These are phyloP conservation scores for Pogonocichla stellata DNA, from an alignment of 2,113 vertebrate genomes.

Conservation along the genomic window DNA sequence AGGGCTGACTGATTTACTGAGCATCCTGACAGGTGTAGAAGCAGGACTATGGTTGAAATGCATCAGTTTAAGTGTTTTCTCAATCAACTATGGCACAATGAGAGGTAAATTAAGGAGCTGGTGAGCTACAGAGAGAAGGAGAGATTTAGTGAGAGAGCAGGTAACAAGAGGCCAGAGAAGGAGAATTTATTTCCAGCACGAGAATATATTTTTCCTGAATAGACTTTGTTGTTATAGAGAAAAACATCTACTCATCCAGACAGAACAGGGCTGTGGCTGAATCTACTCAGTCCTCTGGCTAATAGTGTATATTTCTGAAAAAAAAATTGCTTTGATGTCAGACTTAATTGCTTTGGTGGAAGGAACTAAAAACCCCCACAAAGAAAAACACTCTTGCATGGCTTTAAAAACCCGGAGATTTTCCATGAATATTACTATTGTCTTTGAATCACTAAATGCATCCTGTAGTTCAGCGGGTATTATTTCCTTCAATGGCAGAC, in stretches of 20 bases:
- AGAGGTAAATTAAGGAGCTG: neutral
- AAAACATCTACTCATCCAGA: neutral
- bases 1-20: neutral
- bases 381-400: neutral
- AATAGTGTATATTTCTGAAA: neutral
- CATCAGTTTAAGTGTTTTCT: neutral
- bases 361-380: rapidly evolving
- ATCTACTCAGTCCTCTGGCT: neutral
- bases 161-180: neutral
- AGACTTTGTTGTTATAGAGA: neutral
- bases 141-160: neutral
- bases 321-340: neutral
- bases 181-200: neutral
- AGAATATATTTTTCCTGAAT: neutral
- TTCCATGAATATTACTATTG: neutral
- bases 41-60: neutral
- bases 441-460: neutral
- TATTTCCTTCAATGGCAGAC: neutral
- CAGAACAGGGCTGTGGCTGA: neutral
- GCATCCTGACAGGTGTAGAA: neutral
- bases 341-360: neutral
- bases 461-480: neutral
- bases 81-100: neutral
- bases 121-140: neutral
- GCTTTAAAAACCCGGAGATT: neutral